These are phyloP conservation scores for Mycalesis mineus DNA, from an alignment of 2,888 invertebrate species.

Conservation along the genomic window DNA sequence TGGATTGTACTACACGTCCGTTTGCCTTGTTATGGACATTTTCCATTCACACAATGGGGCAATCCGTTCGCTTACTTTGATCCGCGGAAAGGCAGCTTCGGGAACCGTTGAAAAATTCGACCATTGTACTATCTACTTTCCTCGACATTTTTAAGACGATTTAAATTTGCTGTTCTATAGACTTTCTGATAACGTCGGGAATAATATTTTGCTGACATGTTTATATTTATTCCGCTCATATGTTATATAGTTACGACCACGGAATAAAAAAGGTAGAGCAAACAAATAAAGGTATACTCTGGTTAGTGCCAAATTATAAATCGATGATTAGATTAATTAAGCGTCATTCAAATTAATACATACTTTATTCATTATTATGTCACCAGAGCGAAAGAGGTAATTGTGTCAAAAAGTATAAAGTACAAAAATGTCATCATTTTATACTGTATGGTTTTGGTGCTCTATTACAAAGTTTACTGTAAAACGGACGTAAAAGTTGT, in stretches of 20 bases:
- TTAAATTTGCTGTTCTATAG: background rate
- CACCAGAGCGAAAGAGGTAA: background rate
- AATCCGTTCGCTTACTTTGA: conserved; percentile 45
- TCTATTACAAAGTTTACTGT: background rate
- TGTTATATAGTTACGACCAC: too few species aligned
- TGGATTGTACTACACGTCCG: conserved; percentile 64
- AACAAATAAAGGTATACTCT: too few species aligned
- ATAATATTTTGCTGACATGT: too few species aligned
- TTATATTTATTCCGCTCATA: too few species aligned
- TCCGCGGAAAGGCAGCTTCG: conserved; percentile 33
- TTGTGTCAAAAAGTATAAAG: background rate
- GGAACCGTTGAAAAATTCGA: conserved; percentile 2
- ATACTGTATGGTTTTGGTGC: background rate
- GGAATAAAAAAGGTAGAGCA: too few species aligned
- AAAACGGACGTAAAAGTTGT: conserved; percentile 13
- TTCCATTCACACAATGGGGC: conserved; percentile 71
- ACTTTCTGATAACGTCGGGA: background rate
- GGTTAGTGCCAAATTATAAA: too few species aligned
- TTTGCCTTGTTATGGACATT: conserved; percentile 69
- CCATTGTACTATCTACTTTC: background rate
- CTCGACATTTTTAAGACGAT: background rate
- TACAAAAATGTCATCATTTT: background rate
- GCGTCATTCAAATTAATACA: too few species aligned
- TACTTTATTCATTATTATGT: too few species aligned
- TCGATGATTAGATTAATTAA: too few species aligned